Evolutionary conservation across 2,888 invertebrate genomes (phyloP), one percentile per base, ranked within the genome.

Genomic region (Pseudanteris insignis): DNA sequence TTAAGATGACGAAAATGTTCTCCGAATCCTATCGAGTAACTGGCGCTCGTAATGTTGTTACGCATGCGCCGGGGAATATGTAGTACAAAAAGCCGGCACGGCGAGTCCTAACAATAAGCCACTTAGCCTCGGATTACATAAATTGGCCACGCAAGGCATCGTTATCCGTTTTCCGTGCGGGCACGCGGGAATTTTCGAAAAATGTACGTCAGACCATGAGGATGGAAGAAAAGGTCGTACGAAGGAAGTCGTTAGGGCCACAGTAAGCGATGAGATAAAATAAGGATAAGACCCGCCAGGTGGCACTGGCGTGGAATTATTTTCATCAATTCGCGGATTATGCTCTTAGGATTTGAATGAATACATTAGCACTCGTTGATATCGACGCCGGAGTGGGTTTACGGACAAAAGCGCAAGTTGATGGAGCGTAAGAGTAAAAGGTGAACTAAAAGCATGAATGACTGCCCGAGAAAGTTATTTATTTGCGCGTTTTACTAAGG

Each of bases 81-180:
- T n/a, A n/a, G n/a, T n/a, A n/a, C n/a, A n/a, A 62, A 64, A 60
- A 66, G 59, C 41, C 40, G 47, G 33, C 28, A 18, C 18, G 46
- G n/a, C 21, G 43, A 48, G 26, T 51, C 57, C 37, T 25, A 68
- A 71, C 69, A 70, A 71, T 70, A 63, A 68, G 63, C 64, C 66
- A 68, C 68, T 68, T 67, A 68, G 58, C 55, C 40, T 47, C 53
- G 61, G 64, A 70, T 70, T 70, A 69, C 67, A 63, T 66, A 67
- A 71, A 70, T 70, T 64, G 64, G 21, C 50, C 47, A 41, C 36
- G 21, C 47, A 36, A 26, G 29, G 44, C 37, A 37, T 44, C 53
- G 53, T 53, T 53, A 44, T 44, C 36, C 47, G 36, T 48, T 37
- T 48, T 48, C 29, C 55, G 41, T 41, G 24, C 13, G 12, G 32